Conservation (phyloP, 53 echinoderm and acorn worm species). For the Apostichopus leukothele region DNA sequence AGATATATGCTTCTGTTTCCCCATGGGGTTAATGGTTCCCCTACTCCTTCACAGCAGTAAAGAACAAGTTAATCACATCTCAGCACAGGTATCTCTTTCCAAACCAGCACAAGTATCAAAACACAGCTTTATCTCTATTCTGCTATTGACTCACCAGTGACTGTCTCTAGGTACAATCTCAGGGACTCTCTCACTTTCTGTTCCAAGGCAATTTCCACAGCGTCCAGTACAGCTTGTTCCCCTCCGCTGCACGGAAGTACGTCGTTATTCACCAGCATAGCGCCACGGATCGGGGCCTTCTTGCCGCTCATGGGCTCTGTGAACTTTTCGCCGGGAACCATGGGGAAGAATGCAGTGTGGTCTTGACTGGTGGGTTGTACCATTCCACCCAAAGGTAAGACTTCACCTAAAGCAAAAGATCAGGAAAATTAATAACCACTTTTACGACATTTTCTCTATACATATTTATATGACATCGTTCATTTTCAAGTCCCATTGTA, state of each 20-base stretch:
- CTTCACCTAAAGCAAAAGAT: conserved; percentile 66
- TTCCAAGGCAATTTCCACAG: conserved; percentile 70
- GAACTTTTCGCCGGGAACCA: conserved; percentile 81
- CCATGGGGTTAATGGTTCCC: too few species aligned
- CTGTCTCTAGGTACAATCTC: conserved; percentile 73
- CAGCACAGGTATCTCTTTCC: too few species aligned
- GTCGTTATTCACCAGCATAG: conserved; percentile 73
- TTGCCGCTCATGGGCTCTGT: conserved; percentile 83
- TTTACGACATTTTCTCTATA: too few species aligned
- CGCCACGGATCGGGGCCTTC: conserved; percentile 72
- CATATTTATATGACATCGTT: too few species aligned
- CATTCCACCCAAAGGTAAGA: conserved; percentile 88
- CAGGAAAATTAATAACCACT: too few species aligned
- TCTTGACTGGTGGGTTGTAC: conserved; percentile 61
- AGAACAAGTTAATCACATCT: too few species aligned
- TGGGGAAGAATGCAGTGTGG: conserved; percentile 82
- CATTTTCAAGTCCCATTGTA: too few species aligned
- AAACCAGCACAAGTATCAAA: too few species aligned
- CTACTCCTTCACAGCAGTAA: too few species aligned
- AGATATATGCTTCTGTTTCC: too few species aligned
- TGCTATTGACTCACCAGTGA: conserved; percentile 59
- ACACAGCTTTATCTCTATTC: too few species aligned
- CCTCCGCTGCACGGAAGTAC: conserved; percentile 82
- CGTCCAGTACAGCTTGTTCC: conserved; percentile 82
- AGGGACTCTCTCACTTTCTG: conserved; percentile 68